phyloP scores from a whole-genome alignment of 1,140 invertebrate species.

The Campoletis sonorensis region DNA sequence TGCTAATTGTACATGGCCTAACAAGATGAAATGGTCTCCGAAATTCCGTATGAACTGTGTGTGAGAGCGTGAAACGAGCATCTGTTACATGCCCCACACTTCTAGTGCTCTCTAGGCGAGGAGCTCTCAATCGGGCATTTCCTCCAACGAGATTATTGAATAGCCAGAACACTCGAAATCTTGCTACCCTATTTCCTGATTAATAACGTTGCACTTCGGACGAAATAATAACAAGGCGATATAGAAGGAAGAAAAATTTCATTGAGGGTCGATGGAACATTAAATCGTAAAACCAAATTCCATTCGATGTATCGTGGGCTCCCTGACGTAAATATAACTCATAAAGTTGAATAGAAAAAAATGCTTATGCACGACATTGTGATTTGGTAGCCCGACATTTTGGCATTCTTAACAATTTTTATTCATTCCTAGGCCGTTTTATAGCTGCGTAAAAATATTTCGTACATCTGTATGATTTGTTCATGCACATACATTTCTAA shows the following conservation, averaged over 20 bases:
- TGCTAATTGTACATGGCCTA: not conserved
- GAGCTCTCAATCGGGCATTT: not conserved
- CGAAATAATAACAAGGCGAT: not conserved
- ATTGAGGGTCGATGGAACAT: not conserved
- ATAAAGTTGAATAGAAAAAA: not conserved
- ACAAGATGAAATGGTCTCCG: not conserved
- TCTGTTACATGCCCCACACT: not conserved
- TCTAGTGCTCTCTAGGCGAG: not conserved
- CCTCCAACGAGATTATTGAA: conserved; percentile 6
- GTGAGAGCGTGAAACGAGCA: conserved; percentile 41
- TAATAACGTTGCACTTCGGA: not conserved
- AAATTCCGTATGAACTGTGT: conserved; percentile 32
- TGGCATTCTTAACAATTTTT: not conserved
- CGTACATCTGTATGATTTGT: too few species aligned
- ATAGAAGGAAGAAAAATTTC: not conserved
- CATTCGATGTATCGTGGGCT: not conserved
- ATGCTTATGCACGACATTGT: too few species aligned
- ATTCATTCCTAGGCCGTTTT: not conserved
- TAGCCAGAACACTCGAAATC: not conserved
- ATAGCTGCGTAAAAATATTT: not conserved
- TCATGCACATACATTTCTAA: too few species aligned
- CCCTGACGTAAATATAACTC: not conserved
- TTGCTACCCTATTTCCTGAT: not conserved
- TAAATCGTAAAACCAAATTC: not conserved
- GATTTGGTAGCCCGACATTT: not conserved